phyloP scores from a whole-genome alignment of 2,888 invertebrate genomes.

The Andricus quercusramuli region DNA sequence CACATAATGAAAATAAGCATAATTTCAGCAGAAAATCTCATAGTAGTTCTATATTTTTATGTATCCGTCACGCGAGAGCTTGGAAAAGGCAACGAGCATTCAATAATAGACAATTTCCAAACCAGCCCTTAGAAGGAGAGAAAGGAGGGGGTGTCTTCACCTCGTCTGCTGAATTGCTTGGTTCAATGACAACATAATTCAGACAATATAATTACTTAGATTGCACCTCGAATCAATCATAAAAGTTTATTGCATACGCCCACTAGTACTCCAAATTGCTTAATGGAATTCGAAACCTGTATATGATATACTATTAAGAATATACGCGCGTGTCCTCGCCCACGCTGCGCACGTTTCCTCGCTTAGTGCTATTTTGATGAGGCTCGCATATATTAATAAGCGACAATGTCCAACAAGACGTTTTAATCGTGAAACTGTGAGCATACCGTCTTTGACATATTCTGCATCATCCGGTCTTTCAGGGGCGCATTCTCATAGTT shows the following conservation, averaged over 20 bases:
- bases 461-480: constrained; percentile 33
- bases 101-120: not conserved
- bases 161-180: constrained; percentile 2
- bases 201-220: constrained; percentile 24
- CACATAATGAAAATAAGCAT: not conserved
- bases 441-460: constrained; percentile 29
- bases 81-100: not conserved
- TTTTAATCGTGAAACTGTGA: constrained; percentile 29
- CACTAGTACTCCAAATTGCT: constrained; percentile 33
- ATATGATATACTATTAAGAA: constrained; percentile 35
- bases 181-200: constrained; percentile 36
- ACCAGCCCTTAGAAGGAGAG: constrained; percentile 1
- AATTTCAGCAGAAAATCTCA: constrained; percentile 13
- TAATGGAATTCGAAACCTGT: constrained; percentile 35
- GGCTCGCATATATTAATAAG: constrained; percentile 40
- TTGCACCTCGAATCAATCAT: constrained; percentile 30
- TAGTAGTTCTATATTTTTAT: not conserved
- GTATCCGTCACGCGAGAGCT: not conserved
- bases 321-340: constrained; percentile 39
- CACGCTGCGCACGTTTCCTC: constrained; percentile 38
- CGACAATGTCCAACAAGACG: constrained; percentile 36
- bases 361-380: constrained; percentile 40
- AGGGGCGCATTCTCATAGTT: constrained; percentile 29
- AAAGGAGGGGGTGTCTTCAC: constrained; percentile 19
- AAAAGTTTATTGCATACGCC: constrained; percentile 33